These are phyloP conservation scores for Nudaria mundana DNA, from an alignment of 2,888 invertebrate genomes.

Conservation along the genomic window DNA sequence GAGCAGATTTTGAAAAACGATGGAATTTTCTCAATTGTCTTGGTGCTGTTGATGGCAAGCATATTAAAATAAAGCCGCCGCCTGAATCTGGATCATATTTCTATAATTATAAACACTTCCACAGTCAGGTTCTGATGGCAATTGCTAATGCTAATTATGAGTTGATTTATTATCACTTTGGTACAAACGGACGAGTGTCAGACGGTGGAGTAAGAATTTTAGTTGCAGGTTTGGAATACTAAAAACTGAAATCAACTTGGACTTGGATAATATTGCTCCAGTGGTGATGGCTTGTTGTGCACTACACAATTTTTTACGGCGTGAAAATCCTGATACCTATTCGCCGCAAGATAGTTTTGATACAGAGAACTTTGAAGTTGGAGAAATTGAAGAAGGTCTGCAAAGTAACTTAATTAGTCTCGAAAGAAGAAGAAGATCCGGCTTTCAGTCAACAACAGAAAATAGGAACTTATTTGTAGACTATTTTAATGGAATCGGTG, in stretches of 20 bases:
- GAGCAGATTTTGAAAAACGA: too few species aligned
- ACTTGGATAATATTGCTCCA: conserved; percentile 1
- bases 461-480: conserved; percentile 5
- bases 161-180: conserved; percentile 12
- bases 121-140: conserved; percentile 6
- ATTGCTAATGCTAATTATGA: conserved; percentile 11
- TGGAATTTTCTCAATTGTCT: background rate
- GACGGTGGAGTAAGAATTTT: conserved; percentile 9
- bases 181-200: conserved; percentile 7
- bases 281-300: conserved; percentile 4
- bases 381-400: conserved; percentile 5
- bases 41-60: background rate
- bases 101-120: conserved; percentile 26
- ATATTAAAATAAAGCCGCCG: conserved; percentile 3
- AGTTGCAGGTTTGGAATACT: conserved; percentile 1
- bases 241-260: conserved; percentile 5
- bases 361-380: conserved; percentile 7
- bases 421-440: conserved; percentile 6
- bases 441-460: conserved; percentile 5
- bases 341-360: conserved; percentile 4
- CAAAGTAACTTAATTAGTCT: conserved; percentile 6
- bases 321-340: conserved; percentile 5
- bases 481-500: conserved; percentile 5
- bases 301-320: conserved; percentile 6
- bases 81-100: conserved; percentile 16